Base-by-base conservation (phyloP, 1,140 invertebrate genomes). In the Periplaneta americana region DNA sequence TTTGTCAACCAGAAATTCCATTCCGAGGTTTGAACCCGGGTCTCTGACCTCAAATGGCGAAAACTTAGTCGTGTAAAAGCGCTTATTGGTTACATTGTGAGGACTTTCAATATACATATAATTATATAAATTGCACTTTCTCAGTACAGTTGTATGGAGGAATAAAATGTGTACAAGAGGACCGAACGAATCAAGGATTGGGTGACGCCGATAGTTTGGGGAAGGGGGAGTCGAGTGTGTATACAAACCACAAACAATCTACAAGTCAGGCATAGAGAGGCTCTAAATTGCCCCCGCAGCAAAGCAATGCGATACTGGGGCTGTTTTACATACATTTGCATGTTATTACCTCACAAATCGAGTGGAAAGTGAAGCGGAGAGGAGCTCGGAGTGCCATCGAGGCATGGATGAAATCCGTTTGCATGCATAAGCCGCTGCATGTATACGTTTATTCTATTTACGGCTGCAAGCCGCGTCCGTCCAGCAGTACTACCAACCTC, bases 261-360 rank as follows among this genome's bases (percentile, higher is more conserved):
- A 78, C 76, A 78, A 78, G 76, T 78, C 76, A 78, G 76, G 6
- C 33, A 35, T 77, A 36, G 76, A 78, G 76, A 78, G 76, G 34
- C 76, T 34, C 37, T 78, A 78, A 78, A 78, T 78, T 78, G 76
- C 35, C 22, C 37, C 35, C 76, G 10, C 11, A 36, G 36, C 76
- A 78, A 39, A 36, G 76, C 37, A 36, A 78, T 78, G 28, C 76
- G 76, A 78, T 78, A 34, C 76, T 78, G 37, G 33, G 28, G 79
- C 66, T 34, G 28, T 80, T 80, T 80, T 57, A 80, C 66, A 80
- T 80, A 66, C 79, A 80, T 80, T 80, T 80, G 79, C 79, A 80
- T 80, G 79, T 80, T 80, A 80, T 80, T 80, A 80, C 79, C 79
- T 80, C 39, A 80, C 79, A 80, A 80, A 80, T 80, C 79, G 79